phyloP scores from a whole-genome alignment of 2,888 invertebrate species.

The Invenusta paracnida region DNA sequence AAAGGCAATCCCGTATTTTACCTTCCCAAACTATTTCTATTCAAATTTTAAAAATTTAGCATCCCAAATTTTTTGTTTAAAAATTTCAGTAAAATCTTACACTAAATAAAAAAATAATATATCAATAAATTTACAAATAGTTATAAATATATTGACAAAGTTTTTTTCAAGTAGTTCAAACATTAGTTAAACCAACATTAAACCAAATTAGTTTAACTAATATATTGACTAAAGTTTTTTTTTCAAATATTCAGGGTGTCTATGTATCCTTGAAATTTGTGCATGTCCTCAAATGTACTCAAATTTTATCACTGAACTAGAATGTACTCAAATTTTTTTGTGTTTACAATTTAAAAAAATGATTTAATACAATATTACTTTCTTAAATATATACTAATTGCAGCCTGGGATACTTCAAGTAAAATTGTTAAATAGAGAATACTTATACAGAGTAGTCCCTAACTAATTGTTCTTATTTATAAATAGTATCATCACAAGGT shows the following conservation, averaged over 20 bases:
- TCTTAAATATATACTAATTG: background rate
- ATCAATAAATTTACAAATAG: too few relatives aligned
- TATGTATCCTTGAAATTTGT: background rate
- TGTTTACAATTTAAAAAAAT: background rate
- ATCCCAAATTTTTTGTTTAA: too few relatives aligned
- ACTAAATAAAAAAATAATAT: too few relatives aligned
- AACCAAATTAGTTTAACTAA: too few relatives aligned
- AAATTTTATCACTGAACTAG: background rate
- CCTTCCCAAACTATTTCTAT: too few relatives aligned
- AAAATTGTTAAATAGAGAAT: background rate
- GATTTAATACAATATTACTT: background rate
- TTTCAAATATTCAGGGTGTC: background rate
- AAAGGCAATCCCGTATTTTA: too few relatives aligned
- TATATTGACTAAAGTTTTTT: background rate
- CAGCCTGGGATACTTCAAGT: background rate
- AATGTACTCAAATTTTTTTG: background rate
- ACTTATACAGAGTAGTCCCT: background rate
- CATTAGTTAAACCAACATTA: too few relatives aligned
- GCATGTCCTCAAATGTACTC: background rate
- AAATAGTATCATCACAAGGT: background rate
- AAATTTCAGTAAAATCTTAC: too few relatives aligned
- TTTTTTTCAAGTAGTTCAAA: too few relatives aligned
- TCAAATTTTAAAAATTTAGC: too few relatives aligned
- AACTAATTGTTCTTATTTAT: background rate
- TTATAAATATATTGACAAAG: too few relatives aligned